These are phyloP conservation scores for Blera fallax DNA, from an alignment of 2,888 invertebrate species.

Conservation along the genomic window DNA sequence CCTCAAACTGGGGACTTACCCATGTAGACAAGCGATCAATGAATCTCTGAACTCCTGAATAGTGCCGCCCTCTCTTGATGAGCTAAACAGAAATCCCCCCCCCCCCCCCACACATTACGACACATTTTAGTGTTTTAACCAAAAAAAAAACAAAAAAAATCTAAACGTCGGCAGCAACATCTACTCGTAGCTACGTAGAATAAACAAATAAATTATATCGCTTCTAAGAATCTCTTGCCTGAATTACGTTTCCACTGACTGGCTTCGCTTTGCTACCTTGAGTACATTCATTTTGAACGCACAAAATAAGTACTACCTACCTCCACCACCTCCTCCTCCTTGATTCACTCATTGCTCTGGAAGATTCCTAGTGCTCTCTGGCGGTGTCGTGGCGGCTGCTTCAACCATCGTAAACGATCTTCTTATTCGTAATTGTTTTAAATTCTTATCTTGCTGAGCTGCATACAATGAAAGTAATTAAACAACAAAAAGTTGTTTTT, in stretches of 20 bases:
- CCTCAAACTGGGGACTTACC: too few relatives aligned
- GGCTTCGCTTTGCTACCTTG: conserved; percentile 28
- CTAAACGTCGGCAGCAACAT: not conserved
- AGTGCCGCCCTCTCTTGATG: not conserved
- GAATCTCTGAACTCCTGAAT: not conserved
- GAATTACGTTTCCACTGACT: conserved; percentile 55
- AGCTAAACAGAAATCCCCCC: not conserved
- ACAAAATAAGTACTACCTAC: not conserved
- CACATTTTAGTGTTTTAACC: not conserved
- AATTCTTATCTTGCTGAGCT: conserved; percentile 54
- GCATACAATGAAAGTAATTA: conserved; percentile 69
- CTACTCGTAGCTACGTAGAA: conserved; percentile 7
- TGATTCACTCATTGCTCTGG: not conserved
- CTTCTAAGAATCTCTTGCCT: conserved; percentile 48
- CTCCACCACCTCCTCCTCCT: not conserved
- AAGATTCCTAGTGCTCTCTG: not conserved
- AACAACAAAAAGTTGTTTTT: conserved; percentile 41
- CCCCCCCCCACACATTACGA: not conserved
- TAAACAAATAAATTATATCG: conserved; percentile 53
- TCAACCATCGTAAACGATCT: conserved; percentile 52
- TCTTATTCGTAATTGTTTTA: conserved; percentile 59
- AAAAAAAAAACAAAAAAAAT: not conserved
- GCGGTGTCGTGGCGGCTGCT: not conserved
- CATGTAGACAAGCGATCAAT: too few relatives aligned
- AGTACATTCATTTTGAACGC: conserved; percentile 40